Conservation (phyloP, 2,113 vertebrate genomes). For the Malaclemys terrapin region DNA sequence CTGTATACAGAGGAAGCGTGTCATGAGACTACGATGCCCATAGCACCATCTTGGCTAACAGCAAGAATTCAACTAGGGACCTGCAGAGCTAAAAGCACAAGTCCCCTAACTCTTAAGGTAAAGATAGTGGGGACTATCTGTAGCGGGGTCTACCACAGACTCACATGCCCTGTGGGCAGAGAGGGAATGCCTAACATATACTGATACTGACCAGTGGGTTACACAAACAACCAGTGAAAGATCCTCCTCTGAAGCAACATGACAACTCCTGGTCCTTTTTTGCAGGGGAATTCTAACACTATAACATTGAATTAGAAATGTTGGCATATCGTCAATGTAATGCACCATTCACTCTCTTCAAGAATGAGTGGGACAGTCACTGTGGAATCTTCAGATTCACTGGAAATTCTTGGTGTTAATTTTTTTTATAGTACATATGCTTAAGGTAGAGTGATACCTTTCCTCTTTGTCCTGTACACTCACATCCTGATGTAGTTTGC, state of each 20-base stretch:
- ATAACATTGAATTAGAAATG: background rate
- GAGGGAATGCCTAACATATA: accelerated
- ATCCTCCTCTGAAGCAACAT: background rate
- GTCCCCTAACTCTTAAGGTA: background rate
- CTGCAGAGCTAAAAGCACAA: background rate
- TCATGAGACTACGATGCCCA: background rate
- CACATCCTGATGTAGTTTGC: background rate
- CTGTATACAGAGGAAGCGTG: background rate
- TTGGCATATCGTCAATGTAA: background rate
- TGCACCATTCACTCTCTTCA: background rate
- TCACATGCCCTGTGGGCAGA: accelerated
- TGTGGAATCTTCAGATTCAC: background rate
- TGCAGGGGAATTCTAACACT: background rate
- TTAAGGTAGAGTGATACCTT: background rate
- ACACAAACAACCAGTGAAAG: background rate
- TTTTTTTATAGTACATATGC: background rate
- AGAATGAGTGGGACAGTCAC: background rate
- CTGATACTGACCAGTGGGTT: background rate
- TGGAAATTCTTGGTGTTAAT: background rate
- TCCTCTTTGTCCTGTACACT: background rate
- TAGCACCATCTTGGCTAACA: background rate
- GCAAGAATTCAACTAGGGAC: background rate
- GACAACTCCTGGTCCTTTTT: background rate
- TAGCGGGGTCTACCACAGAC: background rate
- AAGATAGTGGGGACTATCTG: background rate